Percentiles rank a stretch among this genome's conserved stretches.
Evolutionary conservation across 35 echinoderm and acorn worm genomes (phyloP).

Genomic region (Lytechinus pictus): DNA sequence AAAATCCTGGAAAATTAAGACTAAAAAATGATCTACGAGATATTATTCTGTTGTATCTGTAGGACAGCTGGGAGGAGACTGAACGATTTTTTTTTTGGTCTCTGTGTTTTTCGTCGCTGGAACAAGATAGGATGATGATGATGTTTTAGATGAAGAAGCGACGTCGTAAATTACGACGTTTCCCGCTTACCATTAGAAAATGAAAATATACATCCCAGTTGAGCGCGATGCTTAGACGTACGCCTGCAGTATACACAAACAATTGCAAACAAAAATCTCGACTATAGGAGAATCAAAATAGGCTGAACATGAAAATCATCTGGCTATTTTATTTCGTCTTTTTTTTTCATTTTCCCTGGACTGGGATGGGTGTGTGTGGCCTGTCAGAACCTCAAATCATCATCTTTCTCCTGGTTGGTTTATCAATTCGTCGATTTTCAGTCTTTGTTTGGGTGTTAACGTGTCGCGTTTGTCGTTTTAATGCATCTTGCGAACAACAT

Average conservation of each 20-base stretch:
- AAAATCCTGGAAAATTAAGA: neutral
- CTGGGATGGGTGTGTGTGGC: conserved; percentile 16
- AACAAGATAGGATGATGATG: conserved; percentile 15
- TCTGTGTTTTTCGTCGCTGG: neutral
- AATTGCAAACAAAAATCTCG: conserved; percentile 73
- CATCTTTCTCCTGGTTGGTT: neutral
- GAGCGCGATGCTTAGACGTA: conserved; percentile 68
- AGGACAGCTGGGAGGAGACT: neutral
- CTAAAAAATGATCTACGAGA: neutral
- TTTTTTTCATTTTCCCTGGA: neutral
- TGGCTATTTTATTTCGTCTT: conserved; percentile 4
- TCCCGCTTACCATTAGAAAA: conserved; percentile 74
- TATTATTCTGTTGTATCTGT: neutral
- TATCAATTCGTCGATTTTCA: neutral
- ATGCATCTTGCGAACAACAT: neutral
- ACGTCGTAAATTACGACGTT: conserved; percentile 68
- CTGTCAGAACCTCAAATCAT: neutral
- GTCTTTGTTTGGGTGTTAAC: conserved; percentile 10
- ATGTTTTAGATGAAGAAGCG: conserved; percentile 1
- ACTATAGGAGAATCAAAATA: neutral
- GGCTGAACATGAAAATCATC: conserved; percentile 49
- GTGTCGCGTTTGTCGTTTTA: neutral
- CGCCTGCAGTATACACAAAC: conserved; percentile 76
- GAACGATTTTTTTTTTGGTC: neutral
- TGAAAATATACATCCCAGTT: conserved; percentile 87